Evolutionary conservation across 2,888 invertebrate species (phyloP).

Genomic region (Aphidoletes aphidimyza): DNA sequence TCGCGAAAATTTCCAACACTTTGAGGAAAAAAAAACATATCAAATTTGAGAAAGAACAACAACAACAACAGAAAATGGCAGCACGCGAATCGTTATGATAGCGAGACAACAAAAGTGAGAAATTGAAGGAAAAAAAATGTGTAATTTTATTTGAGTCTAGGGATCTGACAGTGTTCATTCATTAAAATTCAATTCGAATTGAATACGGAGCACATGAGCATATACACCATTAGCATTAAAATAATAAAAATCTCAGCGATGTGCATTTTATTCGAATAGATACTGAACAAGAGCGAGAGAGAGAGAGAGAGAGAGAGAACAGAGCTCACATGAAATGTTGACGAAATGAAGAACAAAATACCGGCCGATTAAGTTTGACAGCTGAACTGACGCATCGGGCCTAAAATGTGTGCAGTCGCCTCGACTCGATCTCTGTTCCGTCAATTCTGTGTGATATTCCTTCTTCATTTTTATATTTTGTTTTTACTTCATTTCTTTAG

Average conservation of each 20-base stretch:
- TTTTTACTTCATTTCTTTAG: background rate
- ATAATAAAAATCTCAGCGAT: slow-evolving; percentile 1
- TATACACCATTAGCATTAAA: slow-evolving; percentile 33
- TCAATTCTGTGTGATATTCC: slow-evolving; percentile 16
- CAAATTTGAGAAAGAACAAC: background rate
- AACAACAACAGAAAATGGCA: background rate
- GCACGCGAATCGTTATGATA: background rate
- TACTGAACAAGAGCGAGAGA: background rate
- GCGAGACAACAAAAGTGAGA: background rate
- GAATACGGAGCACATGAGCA: slow-evolving; percentile 31
- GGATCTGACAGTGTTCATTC: slow-evolving; percentile 4
- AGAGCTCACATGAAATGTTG: slow-evolving; percentile 41
- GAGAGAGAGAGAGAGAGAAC: too few relatives aligned
- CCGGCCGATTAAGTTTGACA: slow-evolving; percentile 26
- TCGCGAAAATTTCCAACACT: slow-evolving; percentile 4
- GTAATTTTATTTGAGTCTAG: background rate
- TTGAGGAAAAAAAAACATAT: background rate
- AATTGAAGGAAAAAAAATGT: background rate
- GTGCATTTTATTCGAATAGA: background rate
- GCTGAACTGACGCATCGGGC: slow-evolving; percentile 11
- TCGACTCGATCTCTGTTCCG: background rate
- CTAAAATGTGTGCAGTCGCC: slow-evolving; percentile 47
- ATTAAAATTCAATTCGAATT: background rate
- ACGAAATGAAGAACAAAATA: slow-evolving; percentile 36
- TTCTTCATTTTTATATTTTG: background rate